Percentiles rank a stretch among this genome's conserved stretches.
Evolutionary conservation across 2,797 vertebrate genomes (phyloP).

Genomic region (Limosa lapponica): DNA sequence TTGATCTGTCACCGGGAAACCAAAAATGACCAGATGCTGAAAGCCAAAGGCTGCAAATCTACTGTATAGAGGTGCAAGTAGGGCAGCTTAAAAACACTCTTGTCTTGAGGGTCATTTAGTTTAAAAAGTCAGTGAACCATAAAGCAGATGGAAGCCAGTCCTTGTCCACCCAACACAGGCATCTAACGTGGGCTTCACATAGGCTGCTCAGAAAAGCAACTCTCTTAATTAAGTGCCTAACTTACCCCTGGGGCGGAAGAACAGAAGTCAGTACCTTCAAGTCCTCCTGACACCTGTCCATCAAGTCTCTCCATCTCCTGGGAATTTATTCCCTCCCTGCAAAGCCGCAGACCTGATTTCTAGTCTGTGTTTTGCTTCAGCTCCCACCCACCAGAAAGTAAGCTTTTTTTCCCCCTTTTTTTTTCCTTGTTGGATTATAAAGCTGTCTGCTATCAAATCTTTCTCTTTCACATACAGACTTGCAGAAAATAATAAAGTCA

Average conservation of each 20-base stretch:
- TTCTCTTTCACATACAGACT: not conserved
- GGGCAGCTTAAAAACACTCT: not conserved
- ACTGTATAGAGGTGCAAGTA: not conserved
- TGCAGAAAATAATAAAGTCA: constrained; percentile 42
- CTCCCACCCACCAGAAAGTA: not conserved
- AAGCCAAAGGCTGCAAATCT: not conserved
- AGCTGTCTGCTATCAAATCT: constrained; percentile 19
- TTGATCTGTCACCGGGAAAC: not conserved
- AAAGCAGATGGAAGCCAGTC: not conserved
- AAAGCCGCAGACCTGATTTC: not conserved
- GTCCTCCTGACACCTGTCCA: not conserved
- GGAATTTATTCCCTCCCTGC: not conserved
- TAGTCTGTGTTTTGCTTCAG: not conserved
- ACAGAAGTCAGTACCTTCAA: not conserved
- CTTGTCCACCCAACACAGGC: not conserved
- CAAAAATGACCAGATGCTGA: not conserved
- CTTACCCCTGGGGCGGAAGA: not conserved
- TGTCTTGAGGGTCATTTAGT: not conserved
- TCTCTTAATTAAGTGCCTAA: not conserved
- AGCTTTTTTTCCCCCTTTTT: not conserved
- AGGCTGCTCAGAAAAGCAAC: not conserved
- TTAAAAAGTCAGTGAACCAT: not conserved
- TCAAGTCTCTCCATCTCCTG: not conserved
- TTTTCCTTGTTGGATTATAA: constrained; percentile 14
- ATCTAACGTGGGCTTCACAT: not conserved